phyloP scores from a whole-genome alignment of 2,113 vertebrate genomes.

The Sander lucioperca region DNA sequence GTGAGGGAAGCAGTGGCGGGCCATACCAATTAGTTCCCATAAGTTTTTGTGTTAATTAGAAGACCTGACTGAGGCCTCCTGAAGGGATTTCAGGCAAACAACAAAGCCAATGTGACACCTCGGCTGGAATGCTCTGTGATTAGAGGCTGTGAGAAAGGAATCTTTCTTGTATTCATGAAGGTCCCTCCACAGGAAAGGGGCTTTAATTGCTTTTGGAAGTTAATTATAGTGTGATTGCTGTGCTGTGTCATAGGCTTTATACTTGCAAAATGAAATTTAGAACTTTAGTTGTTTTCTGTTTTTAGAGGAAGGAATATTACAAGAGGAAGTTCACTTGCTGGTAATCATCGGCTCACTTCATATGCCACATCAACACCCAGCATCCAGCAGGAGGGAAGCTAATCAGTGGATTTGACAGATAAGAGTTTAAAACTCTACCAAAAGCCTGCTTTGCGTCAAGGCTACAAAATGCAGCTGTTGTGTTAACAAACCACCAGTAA shows the following conservation, averaged over 20 bases:
- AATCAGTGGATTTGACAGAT: conserved; percentile 54
- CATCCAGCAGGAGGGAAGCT: conserved; percentile 33
- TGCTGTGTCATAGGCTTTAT: conserved; percentile 79
- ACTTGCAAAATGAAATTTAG: conserved; percentile 73
- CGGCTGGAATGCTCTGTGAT: conserved; percentile 68
- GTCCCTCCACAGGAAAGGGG: conserved; percentile 70
- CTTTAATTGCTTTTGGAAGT: conserved; percentile 83
- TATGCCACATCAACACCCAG: conserved; percentile 16
- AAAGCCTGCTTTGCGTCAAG: conserved; percentile 7
- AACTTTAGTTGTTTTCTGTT: conserved; percentile 58
- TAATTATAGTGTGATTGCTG: conserved; percentile 82
- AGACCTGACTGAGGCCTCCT: conserved; percentile 57
- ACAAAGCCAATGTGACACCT: conserved; percentile 59
- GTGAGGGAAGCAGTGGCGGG: conserved; percentile 15
- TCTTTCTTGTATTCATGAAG: conserved; percentile 74
- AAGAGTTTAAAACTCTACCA: conserved; percentile 3
- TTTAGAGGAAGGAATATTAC: conserved; percentile 12
- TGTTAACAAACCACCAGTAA: neutral
- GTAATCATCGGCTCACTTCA: conserved; percentile 27
- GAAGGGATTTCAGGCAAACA: conserved; percentile 67
- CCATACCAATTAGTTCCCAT: conserved; percentile 57
- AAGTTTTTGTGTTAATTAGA: conserved; percentile 65
- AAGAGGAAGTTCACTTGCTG: conserved; percentile 30
- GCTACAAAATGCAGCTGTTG: conserved; percentile 11
- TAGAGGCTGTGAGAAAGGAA: conserved; percentile 54